Evolutionary conservation across 2,888 invertebrate species (phyloP).

Genomic region (Agonopterix heracliana): DNA sequence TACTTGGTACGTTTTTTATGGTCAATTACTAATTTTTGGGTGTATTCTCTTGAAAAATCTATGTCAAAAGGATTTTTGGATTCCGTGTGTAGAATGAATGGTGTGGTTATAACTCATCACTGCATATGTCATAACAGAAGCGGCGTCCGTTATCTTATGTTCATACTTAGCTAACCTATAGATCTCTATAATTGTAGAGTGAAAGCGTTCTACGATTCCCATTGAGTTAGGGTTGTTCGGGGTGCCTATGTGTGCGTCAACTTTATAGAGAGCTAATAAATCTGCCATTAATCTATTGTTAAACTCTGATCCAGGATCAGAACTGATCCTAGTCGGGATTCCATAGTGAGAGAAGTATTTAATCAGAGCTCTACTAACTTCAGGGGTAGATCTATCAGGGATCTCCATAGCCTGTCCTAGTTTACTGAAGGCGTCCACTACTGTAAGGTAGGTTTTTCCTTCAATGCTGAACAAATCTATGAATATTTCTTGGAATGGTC

Average conservation of each 20-base stretch:
- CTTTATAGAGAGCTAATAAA: conserved; percentile 14
- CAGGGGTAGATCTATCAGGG: conserved; percentile 9
- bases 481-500: conserved; percentile 11
- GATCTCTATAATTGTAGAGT: conserved; percentile 13
- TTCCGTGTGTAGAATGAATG: conserved; percentile 6
- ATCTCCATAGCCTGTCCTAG: conserved; percentile 15
- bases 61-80: not conserved
- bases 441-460: conserved; percentile 11
- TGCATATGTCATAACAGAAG: conserved; percentile 4
- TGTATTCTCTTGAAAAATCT: conserved; percentile 1
- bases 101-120: conserved; percentile 6
- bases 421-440: conserved; percentile 18
- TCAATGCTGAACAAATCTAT: conserved; percentile 15
- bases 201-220: conserved; percentile 19
- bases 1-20: conserved; percentile 6
- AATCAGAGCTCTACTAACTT: conserved; percentile 12
- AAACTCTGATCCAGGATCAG: conserved; percentile 6
- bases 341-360: conserved; percentile 14
- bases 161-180: conserved; percentile 16
- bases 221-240: conserved; percentile 20
- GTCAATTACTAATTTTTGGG: conserved; percentile 10
- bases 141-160: conserved; percentile 4
- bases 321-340: conserved; percentile 1
- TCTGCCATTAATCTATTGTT: conserved; percentile 13
- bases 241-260: conserved; percentile 19